phyloP scores from a whole-genome alignment of 2,113 vertebrate genomes.

The Origma solitaria region DNA sequence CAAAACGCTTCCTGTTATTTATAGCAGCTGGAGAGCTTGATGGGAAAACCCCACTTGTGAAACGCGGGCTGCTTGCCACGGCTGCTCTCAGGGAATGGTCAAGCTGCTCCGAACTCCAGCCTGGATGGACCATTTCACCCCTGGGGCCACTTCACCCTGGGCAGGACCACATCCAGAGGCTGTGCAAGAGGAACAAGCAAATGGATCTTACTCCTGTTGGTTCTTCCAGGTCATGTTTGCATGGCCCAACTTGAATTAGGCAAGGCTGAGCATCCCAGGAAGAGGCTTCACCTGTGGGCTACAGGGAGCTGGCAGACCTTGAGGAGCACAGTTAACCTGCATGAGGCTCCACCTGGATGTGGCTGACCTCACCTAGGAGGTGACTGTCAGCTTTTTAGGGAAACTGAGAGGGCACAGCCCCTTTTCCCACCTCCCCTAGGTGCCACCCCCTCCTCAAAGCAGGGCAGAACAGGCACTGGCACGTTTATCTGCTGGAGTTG shows the following conservation, averaged over 20 bases:
- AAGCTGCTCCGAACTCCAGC: background rate
- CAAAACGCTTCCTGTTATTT: constrained; percentile 61
- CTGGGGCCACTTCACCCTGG: background rate
- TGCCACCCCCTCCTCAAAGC: background rate
- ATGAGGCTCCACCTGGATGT: rapidly evolving
- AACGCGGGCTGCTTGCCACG: background rate
- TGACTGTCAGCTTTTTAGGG: background rate
- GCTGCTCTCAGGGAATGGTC: background rate
- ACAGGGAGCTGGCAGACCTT: background rate
- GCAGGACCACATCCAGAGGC: background rate
- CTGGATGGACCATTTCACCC: background rate
- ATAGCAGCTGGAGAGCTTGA: constrained; percentile 58
- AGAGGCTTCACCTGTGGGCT: background rate
- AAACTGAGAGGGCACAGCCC: background rate
- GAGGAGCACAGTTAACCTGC: background rate
- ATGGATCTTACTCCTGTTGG: background rate
- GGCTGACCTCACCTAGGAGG: background rate
- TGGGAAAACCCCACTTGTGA: constrained; percentile 65
- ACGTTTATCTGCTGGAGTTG: background rate
- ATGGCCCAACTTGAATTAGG: background rate
- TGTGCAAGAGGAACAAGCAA: rapidly evolving
- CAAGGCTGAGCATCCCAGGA: background rate
- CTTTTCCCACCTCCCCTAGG: background rate
- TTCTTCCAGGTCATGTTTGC: background rate
- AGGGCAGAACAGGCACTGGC: rapidly evolving